Percentiles rank a stretch among this genome's conserved stretches.
These are phyloP conservation scores for Gallinago paraguaiae DNA, from an alignment of 2,113 vertebrate genomes.

Conservation along the genomic window DNA sequence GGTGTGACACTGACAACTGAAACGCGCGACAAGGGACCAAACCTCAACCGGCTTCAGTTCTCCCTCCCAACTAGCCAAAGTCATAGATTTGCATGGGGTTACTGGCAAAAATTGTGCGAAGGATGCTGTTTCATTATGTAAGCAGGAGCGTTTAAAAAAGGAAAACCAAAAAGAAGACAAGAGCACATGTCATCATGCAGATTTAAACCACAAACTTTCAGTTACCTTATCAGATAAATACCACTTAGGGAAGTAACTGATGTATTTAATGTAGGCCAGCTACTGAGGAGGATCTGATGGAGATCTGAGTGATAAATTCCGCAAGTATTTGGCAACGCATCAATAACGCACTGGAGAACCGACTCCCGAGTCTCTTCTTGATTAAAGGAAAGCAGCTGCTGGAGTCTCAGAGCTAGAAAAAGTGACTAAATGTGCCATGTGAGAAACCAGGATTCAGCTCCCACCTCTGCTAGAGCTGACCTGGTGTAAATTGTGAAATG, in stretches of 20 bases:
- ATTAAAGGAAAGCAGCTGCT: conserved; percentile 56
- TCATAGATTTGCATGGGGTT: not conserved
- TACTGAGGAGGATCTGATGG: not conserved
- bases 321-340: conserved; percentile 34
- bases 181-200: not conserved
- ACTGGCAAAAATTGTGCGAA: not conserved
- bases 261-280: not conserved
- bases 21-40: not conserved
- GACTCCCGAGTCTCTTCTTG: not conserved
- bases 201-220: conserved; percentile 15
- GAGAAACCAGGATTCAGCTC: conserved; percentile 22
- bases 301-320: conserved; percentile 35
- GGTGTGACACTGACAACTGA: not conserved
- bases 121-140: conserved; percentile 21
- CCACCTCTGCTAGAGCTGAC: conserved; percentile 28
- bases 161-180: not conserved
- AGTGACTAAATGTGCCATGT: conserved; percentile 23
- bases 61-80: not conserved
- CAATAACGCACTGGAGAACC: not conserved
- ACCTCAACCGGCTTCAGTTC: not conserved
- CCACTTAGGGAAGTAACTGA: not conserved
- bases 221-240: conserved; percentile 37
- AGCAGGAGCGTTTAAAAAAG: conserved; percentile 5
- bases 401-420: conserved; percentile 32
- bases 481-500: conserved; percentile 33